Evolutionary conservation across 2,797 vertebrate species (phyloP), one percentile per base, ranked within the genome.

Genomic region (Sebastes alutus): DNA sequence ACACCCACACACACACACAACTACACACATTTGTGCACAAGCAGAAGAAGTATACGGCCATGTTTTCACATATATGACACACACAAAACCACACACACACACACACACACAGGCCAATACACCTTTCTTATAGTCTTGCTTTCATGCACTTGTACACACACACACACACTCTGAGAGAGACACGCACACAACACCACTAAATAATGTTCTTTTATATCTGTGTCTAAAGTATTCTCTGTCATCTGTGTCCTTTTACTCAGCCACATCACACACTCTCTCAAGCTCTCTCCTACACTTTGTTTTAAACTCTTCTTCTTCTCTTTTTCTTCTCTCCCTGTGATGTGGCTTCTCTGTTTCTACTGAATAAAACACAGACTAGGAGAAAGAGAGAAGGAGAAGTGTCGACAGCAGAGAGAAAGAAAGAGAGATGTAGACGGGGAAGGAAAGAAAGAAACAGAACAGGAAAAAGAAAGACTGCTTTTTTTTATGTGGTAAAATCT

Each of bases 171-270:
- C 60, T 42, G 38, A 42, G 38, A 42, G 38, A 42, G 38, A 78
- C 62, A 72, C 35, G 75, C 18, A 66, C 42, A 66, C 70, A 81
- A 13, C 66, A 71, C 78, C 70, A 72, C 80, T 83, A 82, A 88
- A 88, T 82, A 87, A 91, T 88, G 77, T 88, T 79, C 81, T 88
- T 92, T 87, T 82, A 90, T 85, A 77, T 88, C 81, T 75, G 60
- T 65, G 66, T 88, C 74, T 85, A 75, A 86, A 85, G 74, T 76
- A 84, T 88, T 93, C 89, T 78, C 91, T 93, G 89, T 93, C 90
- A 92, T 93, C 89, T 90, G 87, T 87, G 85, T 89, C 87, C 88
- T 89, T 90, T 89, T 91, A 80, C 85, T 74, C 66, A 29, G 78
- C 87, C 91, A 92, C 92, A 93, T 92, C 90, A 93, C 85, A 91